Evolutionary conservation across 2,113 vertebrate species (phyloP).

Genomic region (Megaleporinus macrocephalus): DNA sequence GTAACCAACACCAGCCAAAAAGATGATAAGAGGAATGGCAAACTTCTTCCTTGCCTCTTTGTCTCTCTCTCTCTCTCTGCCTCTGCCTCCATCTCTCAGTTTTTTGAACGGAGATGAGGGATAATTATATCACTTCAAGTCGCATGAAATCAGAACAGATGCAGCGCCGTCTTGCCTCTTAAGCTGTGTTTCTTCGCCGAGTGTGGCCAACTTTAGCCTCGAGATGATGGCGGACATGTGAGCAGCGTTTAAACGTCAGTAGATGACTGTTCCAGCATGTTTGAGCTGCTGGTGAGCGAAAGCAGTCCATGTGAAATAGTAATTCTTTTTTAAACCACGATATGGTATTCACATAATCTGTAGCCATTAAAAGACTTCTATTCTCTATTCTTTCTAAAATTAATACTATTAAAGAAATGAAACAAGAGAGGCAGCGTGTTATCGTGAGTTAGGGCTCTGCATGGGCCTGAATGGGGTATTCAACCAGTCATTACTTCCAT

Average conservation of each 20-base stretch:
- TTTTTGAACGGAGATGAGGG: conserved; percentile 33
- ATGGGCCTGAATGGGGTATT: no score
- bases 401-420: no score
- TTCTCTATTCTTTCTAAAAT: no score
- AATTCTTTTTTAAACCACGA: not conserved
- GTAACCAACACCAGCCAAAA: conserved; percentile 31
- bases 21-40: not conserved
- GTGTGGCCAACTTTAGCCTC: conserved; percentile 40
- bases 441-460: no score
- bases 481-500: no score
- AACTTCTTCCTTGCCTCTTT: not conserved
- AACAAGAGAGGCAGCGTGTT: no score
- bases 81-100: not conserved
- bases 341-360: no score
- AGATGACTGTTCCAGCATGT: conserved; percentile 17
- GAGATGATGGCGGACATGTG: conserved; percentile 40
- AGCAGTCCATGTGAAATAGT: not conserved
- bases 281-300: not conserved
- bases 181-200: conserved; percentile 41
- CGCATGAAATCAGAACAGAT: conserved; percentile 53
- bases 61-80: not conserved
- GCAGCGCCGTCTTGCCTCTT: conserved; percentile 53
- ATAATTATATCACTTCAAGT: conserved; percentile 45
- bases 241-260: conserved; percentile 17
- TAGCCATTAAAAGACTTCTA: no score